A percentile compares a stretch with the other conserved stretches of the same genome.
Conservation (phyloP, 2,888 invertebrate genomes). For the Lasioglossum calceatum region DNA sequence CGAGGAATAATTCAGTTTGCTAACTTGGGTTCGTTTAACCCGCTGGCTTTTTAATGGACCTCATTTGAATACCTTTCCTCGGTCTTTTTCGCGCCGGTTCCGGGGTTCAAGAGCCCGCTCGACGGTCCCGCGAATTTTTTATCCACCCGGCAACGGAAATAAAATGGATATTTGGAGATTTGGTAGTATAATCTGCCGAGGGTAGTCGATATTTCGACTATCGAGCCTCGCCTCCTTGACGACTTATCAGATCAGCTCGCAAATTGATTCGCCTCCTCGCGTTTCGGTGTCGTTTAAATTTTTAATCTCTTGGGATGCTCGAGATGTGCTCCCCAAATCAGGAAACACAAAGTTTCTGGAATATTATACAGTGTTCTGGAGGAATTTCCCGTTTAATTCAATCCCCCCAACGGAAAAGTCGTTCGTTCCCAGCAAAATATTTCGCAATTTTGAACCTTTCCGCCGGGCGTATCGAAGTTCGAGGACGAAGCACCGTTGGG, state of each 20-base stretch:
- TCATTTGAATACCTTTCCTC: constrained; percentile 25
- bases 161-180: constrained; percentile 15
- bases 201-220: neutral
- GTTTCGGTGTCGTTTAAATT: neutral
- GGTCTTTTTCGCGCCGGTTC: constrained; percentile 9
- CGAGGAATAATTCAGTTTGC: constrained; percentile 35
- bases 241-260: constrained; percentile 1
- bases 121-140: constrained; percentile 17
- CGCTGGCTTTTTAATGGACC: constrained; percentile 18
- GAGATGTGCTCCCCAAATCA: neutral
- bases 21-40: constrained; percentile 31
- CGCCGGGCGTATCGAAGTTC: neutral
- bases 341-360: neutral
- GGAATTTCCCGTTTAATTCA: constrained; percentile 9
- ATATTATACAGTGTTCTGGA: too few relatives aligned
- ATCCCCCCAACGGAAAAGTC: neutral
- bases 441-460: constrained; percentile 15
- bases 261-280: neutral
- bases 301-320: neutral
- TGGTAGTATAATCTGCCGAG: neutral
- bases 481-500: neutral
- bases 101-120: neutral
- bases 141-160: neutral
- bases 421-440: constrained; percentile 1
- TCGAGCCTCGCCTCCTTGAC: neutral